These are phyloP conservation scores for Nezara viridula DNA, from an alignment of 2,888 invertebrate genomes.

Conservation along the genomic window DNA sequence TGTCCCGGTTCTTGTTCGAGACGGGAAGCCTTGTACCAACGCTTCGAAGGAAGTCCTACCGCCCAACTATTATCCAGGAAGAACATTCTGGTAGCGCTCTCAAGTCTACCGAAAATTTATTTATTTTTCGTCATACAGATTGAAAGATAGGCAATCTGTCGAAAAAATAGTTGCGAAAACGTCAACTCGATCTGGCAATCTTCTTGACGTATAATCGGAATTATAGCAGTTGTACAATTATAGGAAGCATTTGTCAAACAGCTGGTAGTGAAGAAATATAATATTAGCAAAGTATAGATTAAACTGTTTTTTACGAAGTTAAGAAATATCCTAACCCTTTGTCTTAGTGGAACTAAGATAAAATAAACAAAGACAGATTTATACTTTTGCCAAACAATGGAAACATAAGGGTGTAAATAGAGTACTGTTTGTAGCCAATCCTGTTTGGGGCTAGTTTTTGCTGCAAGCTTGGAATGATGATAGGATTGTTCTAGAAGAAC, in stretches of 20 bases:
- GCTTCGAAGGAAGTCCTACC: conserved; percentile 67
- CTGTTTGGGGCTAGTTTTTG: too few species aligned
- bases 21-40: conserved; percentile 88
- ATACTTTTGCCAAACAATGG: too few species aligned
- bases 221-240: background rate
- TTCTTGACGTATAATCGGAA: background rate
- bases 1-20: conserved; percentile 93
- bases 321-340: background rate
- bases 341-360: background rate
- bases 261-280: conserved; percentile 10
- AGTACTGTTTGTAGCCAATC: too few species aligned
- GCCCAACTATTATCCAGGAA: conserved; percentile 65
- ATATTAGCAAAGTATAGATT: background rate
- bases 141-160: background rate
- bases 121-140: background rate
- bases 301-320: background rate
- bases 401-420: too few species aligned
- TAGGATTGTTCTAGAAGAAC: too few species aligned
- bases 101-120: background rate
- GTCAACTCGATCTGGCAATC: background rate
- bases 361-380: background rate
- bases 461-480: too few species aligned
- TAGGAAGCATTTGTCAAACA: background rate
- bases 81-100: conserved; percentile 67
- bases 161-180: background rate